Base-by-base conservation (phyloP, 2,888 invertebrate species). In the Nemurella pictetii region DNA sequence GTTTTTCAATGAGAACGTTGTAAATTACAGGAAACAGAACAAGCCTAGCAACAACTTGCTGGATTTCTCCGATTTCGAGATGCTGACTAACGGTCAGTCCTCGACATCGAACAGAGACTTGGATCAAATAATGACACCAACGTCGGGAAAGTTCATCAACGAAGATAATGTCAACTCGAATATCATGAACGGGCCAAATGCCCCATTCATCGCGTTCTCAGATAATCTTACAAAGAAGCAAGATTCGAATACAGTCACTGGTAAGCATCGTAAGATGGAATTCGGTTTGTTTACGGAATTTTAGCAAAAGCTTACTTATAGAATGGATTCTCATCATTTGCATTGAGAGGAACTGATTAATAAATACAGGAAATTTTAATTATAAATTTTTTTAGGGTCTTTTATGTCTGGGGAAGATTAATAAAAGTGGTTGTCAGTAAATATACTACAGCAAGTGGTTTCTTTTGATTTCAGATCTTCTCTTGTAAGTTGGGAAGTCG, bases 21-120 rank as follows among this genome's bases (percentile, higher is more conserved):
- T 55, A 12, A 55, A 55, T 88, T 90, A 86, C 90, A 92, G 91
- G 89, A 91, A 90, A 88, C 90, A 91, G 89, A 91, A 91, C 89
- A 91, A 91, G 90, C 91, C 90, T 88, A 91, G 91, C 88, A 91
- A 91, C 90, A 91, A 91, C 89, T 90, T 91, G 88, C 89, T 91
- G 89, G 91, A 91, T 89, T 89, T 91, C 87, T 90, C 91, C 89
- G 90, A 90, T 87, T 90, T 90, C 88, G 5, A 91, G 91, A 87
- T 85, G 20, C 85, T 86, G 83, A 85, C 84, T 73, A 86, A 86
- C 75, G 85, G 83, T 32, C 85, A 85, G 73, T 82, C 83, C 9
- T 82, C 86, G 55, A 84, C 84, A 55, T 80, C 84, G 20, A 84
- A 84, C 26, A 77, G 75, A n/a, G 86, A 85, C 20, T 85, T 86